Evolutionary conservation across 2,797 vertebrate species (phyloP).

Genomic region (Atherinosoma microstoma): DNA sequence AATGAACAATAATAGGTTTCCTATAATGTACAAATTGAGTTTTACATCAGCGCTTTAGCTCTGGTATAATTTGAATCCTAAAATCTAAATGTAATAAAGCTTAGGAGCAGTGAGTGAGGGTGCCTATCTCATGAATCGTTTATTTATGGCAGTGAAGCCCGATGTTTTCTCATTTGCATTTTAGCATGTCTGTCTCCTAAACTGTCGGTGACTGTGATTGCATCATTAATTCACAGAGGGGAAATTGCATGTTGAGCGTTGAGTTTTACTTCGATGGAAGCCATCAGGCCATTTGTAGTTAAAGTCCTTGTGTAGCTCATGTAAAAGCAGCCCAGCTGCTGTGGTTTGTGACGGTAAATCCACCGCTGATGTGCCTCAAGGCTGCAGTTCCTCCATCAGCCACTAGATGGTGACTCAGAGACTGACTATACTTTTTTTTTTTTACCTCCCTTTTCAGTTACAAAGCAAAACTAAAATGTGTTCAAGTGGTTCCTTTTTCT

Average conservation of each 20-base stretch:
- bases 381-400: slow-evolving; percentile 17
- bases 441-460: background rate
- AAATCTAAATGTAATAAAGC: background rate
- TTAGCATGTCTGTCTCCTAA: slow-evolving; percentile 1
- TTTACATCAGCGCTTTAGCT: background rate
- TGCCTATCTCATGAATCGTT: slow-evolving; percentile 2
- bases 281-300: background rate
- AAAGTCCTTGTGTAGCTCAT: slow-evolving; percentile 5
- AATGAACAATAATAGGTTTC: background rate
- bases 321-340: background rate
- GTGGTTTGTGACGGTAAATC: background rate
- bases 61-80: background rate
- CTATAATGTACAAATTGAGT: slow-evolving; percentile 6
- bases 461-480: background rate
- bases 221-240: background rate
- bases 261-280: slow-evolving; percentile 1
- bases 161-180: slow-evolving; percentile 26
- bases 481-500: background rate
- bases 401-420: slow-evolving; percentile 31
- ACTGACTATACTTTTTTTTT: background rate
- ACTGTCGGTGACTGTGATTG: slow-evolving; percentile 1
- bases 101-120: slow-evolving; percentile 3
- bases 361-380: background rate
- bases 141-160: background rate
- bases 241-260: slow-evolving; percentile 1